Percentiles rank a stretch among this genome's conserved stretches.
Conservation (phyloP, 1,140 invertebrate species). For the Hydropsyche tenuis region DNA sequence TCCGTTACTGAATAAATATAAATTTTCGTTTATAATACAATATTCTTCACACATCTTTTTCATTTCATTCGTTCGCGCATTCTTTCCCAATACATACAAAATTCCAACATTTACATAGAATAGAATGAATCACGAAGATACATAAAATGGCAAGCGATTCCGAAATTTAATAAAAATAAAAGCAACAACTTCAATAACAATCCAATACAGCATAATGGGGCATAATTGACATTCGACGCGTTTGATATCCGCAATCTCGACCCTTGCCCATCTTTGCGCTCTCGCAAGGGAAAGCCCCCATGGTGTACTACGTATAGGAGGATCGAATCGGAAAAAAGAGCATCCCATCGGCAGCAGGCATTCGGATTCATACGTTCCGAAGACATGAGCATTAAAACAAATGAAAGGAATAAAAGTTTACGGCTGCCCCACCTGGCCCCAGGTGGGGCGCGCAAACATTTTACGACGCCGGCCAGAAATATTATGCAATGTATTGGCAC, state of each 20-base stretch:
- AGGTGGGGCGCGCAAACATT: constrained; percentile 44
- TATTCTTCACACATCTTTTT: too few species aligned
- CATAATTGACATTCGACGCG: not conserved
- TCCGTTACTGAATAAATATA: too few species aligned
- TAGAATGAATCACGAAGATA: too few species aligned
- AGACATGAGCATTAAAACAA: constrained; percentile 51
- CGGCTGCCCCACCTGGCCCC: constrained; percentile 44
- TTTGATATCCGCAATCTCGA: not conserved
- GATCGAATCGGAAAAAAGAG: not conserved
- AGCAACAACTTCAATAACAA: not conserved
- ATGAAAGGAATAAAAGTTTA: constrained; percentile 51
- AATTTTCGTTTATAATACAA: too few species aligned
- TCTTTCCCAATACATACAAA: too few species aligned
- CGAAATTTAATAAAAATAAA: not conserved
- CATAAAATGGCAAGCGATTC: too few species aligned
- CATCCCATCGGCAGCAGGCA: constrained; percentile 17
- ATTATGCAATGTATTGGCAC: constrained; percentile 49
- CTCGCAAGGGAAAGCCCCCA: not conserved
- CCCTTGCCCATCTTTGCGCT: not conserved
- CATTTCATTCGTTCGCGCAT: too few species aligned
- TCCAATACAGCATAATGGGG: not conserved
- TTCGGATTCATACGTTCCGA: constrained; percentile 49
- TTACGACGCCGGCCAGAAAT: constrained; percentile 47
- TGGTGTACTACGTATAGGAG: too few species aligned
- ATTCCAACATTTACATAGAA: too few species aligned